Percentiles rank a stretch among this genome's conserved stretches.
Conservation (phyloP, 2,797 vertebrate species). For the Decapterus maruadsi region DNA sequence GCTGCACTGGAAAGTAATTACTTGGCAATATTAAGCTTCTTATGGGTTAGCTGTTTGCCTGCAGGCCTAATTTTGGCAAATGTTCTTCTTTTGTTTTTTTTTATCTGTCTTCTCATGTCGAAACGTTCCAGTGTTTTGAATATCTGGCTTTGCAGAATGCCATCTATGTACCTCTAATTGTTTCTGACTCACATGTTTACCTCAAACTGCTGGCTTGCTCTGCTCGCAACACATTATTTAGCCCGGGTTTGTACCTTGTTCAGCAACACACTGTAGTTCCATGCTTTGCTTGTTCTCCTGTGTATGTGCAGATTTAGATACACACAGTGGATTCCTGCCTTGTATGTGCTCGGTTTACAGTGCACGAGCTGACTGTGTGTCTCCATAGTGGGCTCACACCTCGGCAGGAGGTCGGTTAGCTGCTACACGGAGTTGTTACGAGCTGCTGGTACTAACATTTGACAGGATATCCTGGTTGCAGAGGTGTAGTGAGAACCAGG, state of each 20-base stretch:
- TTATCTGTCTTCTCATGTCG: slow-evolving; percentile 24
- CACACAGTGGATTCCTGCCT: background rate
- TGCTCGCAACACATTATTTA: slow-evolving; percentile 39
- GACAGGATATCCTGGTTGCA: slow-evolving; percentile 88
- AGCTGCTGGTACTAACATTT: slow-evolving; percentile 50
- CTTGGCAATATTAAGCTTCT: slow-evolving; percentile 39
- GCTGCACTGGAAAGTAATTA: slow-evolving; percentile 57
- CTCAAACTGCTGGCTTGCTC: slow-evolving; percentile 53
- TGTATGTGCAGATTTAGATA: slow-evolving; percentile 21
- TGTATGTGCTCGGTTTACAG: background rate
- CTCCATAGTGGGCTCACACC: background rate
- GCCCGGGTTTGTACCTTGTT: slow-evolving; percentile 34
- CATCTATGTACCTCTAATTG: slow-evolving; percentile 63
- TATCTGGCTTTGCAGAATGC: slow-evolving; percentile 54
- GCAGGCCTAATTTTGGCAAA: slow-evolving; percentile 34
- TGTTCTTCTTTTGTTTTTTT: slow-evolving; percentile 33
- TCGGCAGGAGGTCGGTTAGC: slow-evolving; percentile 21
- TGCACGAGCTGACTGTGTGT: slow-evolving; percentile 9
- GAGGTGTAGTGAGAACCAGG: slow-evolving; percentile 40
- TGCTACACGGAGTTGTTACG: slow-evolving; percentile 48
- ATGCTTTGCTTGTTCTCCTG: slow-evolving; percentile 11
- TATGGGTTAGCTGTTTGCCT: slow-evolving; percentile 49
- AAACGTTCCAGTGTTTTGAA: slow-evolving; percentile 57
- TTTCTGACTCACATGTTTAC: slow-evolving; percentile 75
- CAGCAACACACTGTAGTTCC: slow-evolving; percentile 12